phyloP scores from a whole-genome alignment of 1,140 invertebrate genomes.

The Aphelinus certus region DNA sequence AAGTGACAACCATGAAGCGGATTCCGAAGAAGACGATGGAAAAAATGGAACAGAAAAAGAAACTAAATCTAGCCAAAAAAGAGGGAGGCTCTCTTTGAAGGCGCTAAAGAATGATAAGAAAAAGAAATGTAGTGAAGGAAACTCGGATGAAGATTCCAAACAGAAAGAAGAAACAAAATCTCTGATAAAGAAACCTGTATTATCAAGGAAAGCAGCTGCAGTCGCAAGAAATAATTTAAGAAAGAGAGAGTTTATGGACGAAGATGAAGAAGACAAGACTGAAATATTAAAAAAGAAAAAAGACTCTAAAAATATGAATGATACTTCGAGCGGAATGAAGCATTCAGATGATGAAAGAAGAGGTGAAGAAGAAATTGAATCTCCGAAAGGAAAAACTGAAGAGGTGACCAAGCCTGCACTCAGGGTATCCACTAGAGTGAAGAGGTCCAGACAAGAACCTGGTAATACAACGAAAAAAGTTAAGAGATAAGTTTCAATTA shows the following conservation, averaged over 20 bases:
- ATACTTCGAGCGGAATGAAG: neutral
- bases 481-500: neutral
- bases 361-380: constrained; percentile 1
- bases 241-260: too few relatives aligned
- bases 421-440: neutral
- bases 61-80: neutral
- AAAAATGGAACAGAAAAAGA: neutral
- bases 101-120: neutral
- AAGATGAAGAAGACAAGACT: neutral
- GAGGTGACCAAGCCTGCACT: neutral
- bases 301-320: neutral
- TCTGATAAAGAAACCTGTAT: neutral
- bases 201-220: neutral
- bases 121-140: neutral
- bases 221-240: neutral
- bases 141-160: too few relatives aligned
- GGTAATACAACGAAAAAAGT: neutral
- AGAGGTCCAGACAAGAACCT: constrained; percentile 2
- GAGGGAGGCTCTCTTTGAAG: neutral
- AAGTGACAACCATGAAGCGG: neutral
- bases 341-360: neutral
- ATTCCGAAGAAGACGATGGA: neutral
- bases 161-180: neutral
- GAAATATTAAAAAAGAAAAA: neutral
- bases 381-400: constrained; percentile 1